Percentiles rank a stretch among this genome's conserved stretches.
Conservation (phyloP, 2,888 invertebrate species). For the Sepiola atlantica region DNA sequence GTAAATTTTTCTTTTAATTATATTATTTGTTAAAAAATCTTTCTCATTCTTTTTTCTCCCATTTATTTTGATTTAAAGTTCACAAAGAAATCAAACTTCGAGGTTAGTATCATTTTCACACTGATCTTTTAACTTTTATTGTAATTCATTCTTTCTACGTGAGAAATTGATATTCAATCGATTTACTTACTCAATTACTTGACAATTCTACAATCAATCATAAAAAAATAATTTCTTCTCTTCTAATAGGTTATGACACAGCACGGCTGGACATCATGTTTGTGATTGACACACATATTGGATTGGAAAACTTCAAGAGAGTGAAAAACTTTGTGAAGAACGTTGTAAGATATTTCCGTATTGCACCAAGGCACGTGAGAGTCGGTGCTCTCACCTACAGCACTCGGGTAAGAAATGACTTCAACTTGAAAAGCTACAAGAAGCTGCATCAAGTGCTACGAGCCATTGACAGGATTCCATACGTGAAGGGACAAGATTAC, state of each 20-base stretch:
- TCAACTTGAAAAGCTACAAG: not conserved
- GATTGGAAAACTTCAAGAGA: not conserved
- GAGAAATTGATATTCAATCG: no score
- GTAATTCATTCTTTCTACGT: no score
- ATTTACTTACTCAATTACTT: no score
- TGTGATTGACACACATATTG: not conserved
- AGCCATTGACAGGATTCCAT: not conserved
- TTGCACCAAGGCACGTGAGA: not conserved
- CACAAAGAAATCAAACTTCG: no score
- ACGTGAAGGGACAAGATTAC: not conserved
- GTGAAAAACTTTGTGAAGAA: slow-evolving; percentile 2
- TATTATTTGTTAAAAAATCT: no score
- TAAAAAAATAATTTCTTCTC: not conserved
- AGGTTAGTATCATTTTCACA: no score
- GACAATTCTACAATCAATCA: no score
- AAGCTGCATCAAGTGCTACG: not conserved
- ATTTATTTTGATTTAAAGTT: no score
- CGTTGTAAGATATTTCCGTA: not conserved
- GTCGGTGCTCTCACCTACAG: not conserved
- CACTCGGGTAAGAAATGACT: not conserved
- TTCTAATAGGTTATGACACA: not conserved
- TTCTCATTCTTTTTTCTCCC: no score
- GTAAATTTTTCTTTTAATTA: no score
- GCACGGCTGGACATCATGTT: not conserved
- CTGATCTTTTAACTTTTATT: no score